A percentile compares a stretch with the other conserved stretches of the same genome.
Evolutionary conservation across 2,113 vertebrate genomes (phyloP).

Genomic region (Clarias gariepinus): DNA sequence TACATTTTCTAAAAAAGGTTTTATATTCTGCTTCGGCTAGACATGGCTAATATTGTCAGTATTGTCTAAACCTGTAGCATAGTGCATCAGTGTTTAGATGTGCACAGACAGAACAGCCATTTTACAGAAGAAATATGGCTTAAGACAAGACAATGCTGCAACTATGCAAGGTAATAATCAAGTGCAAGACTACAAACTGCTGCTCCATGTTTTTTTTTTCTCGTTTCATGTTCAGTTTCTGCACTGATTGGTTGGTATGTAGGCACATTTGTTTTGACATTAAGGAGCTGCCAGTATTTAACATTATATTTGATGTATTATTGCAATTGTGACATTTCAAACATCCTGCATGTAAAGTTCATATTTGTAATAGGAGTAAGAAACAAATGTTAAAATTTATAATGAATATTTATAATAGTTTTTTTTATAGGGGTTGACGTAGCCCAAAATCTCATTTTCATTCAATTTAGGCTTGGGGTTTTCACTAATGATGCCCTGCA

Average conservation of each 20-base stretch:
- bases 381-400: not conserved
- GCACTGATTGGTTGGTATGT: not conserved
- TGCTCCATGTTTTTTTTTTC: not conserved
- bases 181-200: not conserved
- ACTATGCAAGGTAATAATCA: not conserved
- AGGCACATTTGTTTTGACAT: conserved; percentile 11
- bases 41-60: not conserved
- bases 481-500: too few species aligned
- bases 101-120: not conserved
- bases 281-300: not conserved
- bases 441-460: too few species aligned
- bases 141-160: conserved; percentile 13
- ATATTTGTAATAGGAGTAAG: not conserved
- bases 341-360: too few species aligned
- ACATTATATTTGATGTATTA: not conserved
- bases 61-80: not conserved
- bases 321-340: not conserved
- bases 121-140: not conserved
- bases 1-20: not conserved
- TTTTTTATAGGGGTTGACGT: too few species aligned
- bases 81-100: not conserved
- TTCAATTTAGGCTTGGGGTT: too few species aligned
- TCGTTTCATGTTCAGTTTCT: not conserved
- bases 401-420: not conserved
- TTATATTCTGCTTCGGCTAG: not conserved